Percentiles rank a stretch among this genome's conserved stretches.
These are phyloP conservation scores for Megalops cyprinoides DNA, from an alignment of 2,797 vertebrate genomes.

Conservation along the genomic window DNA sequence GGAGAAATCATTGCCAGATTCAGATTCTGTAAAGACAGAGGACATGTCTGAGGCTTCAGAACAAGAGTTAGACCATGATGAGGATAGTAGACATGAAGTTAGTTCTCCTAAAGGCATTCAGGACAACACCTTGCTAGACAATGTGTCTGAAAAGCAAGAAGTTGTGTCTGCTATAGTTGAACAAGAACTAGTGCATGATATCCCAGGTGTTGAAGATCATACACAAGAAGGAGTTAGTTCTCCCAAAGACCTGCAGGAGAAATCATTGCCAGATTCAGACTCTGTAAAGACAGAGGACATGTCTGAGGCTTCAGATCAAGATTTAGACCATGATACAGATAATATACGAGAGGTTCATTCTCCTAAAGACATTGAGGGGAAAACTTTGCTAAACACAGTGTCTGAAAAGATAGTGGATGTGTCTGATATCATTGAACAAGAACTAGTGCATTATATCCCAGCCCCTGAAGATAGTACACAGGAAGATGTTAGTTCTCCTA, in stretches of 20 bases:
- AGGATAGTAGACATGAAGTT: conserved; percentile 46
- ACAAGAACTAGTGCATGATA: conserved; percentile 52
- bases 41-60: conserved; percentile 38
- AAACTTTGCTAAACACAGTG: too few relatives aligned
- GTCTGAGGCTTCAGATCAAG: conserved; percentile 44
- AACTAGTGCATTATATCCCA: neutral
- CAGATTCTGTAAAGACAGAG: conserved; percentile 40
- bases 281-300: conserved; percentile 1
- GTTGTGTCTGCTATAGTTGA: conserved; percentile 36
- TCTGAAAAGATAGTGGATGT: too few relatives aligned
- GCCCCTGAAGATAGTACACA: neutral
- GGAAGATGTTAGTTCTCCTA: conserved; percentile 7
- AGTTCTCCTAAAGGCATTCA: conserved; percentile 43
- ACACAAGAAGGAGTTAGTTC: conserved; percentile 33
- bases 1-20: conserved; percentile 10
- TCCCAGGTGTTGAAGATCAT: neutral
- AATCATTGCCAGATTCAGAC: conserved; percentile 19
- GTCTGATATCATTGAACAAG: too few relatives aligned
- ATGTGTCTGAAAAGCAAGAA: conserved; percentile 16
- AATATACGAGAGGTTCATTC: too few relatives aligned
- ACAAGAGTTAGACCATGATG: conserved; percentile 21
- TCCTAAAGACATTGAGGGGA: too few relatives aligned
- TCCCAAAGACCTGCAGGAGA: conserved; percentile 39
- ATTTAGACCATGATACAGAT: conserved; percentile 52
- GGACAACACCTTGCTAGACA: conserved; percentile 27